Conservation (phyloP, 2,888 invertebrate species). For the Cetonia aurata region DNA sequence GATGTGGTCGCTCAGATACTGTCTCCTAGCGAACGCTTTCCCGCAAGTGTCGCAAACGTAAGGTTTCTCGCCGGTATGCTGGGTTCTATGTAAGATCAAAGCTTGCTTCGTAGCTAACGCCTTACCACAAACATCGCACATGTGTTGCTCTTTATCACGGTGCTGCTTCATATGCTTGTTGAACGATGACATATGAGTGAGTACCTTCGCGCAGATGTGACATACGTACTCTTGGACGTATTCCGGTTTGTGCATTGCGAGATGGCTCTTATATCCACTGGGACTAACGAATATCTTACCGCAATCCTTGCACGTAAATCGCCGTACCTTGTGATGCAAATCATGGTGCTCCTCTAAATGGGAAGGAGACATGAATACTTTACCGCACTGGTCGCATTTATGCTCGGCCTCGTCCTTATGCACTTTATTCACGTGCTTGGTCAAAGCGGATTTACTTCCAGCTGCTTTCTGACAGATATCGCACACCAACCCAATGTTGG, state of each 20-base stretch:
- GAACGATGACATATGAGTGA: too few relatives aligned
- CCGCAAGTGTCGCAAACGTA: slow-evolving; percentile 58
- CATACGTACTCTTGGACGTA: too few relatives aligned
- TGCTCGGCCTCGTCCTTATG: too few relatives aligned
- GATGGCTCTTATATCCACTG: slow-evolving; percentile 7
- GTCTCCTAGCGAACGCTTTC: too few relatives aligned
- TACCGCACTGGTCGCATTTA: too few relatives aligned
- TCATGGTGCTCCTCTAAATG: too few relatives aligned
- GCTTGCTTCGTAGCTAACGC: slow-evolving; percentile 61
- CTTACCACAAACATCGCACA: slow-evolving; percentile 69
- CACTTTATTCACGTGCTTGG: neutral
- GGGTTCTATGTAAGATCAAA: slow-evolving; percentile 61
- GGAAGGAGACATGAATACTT: too few relatives aligned
- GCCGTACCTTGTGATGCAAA: too few relatives aligned
- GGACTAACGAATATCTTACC: too few relatives aligned
- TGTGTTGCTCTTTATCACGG: slow-evolving; percentile 12
- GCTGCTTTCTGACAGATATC: neutral
- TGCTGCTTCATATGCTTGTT: slow-evolving; percentile 5
- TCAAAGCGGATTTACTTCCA: neutral
- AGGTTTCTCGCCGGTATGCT: slow-evolving; percentile 69
- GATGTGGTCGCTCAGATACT: too few relatives aligned
- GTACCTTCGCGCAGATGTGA: too few relatives aligned
- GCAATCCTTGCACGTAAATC: too few relatives aligned
- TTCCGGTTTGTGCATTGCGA: slow-evolving; percentile 10
- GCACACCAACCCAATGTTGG: neutral